These are phyloP conservation scores for Odontophorus gujanensis DNA, from an alignment of 2,113 vertebrate species.

Conservation along the genomic window DNA sequence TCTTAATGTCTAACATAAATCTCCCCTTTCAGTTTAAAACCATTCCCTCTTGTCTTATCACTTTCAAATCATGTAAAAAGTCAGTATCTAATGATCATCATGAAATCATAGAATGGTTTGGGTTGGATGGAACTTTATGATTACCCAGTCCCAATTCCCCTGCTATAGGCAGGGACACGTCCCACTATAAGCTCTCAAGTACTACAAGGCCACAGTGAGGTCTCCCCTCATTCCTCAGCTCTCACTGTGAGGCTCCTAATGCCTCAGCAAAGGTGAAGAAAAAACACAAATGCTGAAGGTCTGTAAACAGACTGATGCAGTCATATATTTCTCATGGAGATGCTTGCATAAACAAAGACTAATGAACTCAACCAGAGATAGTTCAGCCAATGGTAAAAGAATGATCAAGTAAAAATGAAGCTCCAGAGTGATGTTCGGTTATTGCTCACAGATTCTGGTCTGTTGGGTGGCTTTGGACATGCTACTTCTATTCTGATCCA, in stretches of 20 bases:
- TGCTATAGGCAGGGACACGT: too few species aligned
- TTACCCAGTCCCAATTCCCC: too few species aligned
- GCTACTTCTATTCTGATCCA: not conserved
- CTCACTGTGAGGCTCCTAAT: not conserved
- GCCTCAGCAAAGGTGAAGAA: not conserved
- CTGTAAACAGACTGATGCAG: not conserved
- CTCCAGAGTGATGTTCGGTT: not conserved
- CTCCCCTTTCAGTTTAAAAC: too few species aligned
- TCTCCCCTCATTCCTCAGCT: not conserved
- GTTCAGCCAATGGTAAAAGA: not conserved
- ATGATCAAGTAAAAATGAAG: not conserved
- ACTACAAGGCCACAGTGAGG: too few species aligned
- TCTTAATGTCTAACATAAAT: not conserved
- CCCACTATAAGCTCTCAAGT: too few species aligned
- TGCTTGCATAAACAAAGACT: not conserved
- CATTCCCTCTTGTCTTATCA: too few species aligned
- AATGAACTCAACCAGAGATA: not conserved
- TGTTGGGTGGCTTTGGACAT: not conserved
- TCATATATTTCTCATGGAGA: not conserved
- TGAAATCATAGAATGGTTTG: too few species aligned
- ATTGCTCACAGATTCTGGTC: not conserved
- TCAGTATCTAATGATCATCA: too few species aligned
- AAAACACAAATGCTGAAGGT: not conserved
- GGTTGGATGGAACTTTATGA: too few species aligned
- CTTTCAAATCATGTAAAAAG: too few species aligned